Evolutionary conservation across 2,888 invertebrate species (phyloP), one percentile per base, ranked within the genome.

Genomic region (Onchidella celtica): DNA sequence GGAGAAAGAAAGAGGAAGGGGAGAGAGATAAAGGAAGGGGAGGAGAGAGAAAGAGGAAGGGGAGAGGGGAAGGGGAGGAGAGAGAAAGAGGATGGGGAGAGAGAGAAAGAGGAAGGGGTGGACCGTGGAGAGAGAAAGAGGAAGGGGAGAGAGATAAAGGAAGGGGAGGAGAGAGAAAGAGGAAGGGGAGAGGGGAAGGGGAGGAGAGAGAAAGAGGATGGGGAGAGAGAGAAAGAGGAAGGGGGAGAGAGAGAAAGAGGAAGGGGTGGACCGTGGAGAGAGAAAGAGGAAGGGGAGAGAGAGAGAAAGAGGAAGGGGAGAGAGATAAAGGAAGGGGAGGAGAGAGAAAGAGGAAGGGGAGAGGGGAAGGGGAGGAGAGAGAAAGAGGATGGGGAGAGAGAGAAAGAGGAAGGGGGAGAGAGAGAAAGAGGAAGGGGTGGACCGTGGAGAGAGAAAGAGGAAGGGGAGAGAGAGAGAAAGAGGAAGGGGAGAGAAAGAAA

Each of bases 1-100:
- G 17, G 27, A 32, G 47, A 9, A 73, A 68, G 68, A 68, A 34
- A 55, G 55, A 77, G 34, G 32, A 36, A 77, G 68, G 68, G 55
- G 47, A 34, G 32, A 57, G 55, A 34, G 29, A 68, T 68, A 34
- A 68, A 24, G 36, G 32, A 68, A 36, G 29, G n/a, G 36, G 68
- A 55, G 34, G n/a, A 36, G 68, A n/a, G 24, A 57, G 27, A 32
- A 77, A 59, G 59, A 47, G 29, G 68, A 66, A 55, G 21, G 55
- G n/a, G 68, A 70, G 70, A 70, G 47, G 32, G 47, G 24, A 29
- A 27, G 47, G 32, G 47, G 24, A 29, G 27, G 47, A 70, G 6
- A 24, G 70, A 70, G 47, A 47, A 27, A 47, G 24, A 47, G 47
- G 4, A 29, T 4, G 32, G 17, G 32, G 29, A 3, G 29, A 29